phyloP scores from a whole-genome alignment of 2,113 vertebrate genomes.

The Petrocephalus zakoni region DNA sequence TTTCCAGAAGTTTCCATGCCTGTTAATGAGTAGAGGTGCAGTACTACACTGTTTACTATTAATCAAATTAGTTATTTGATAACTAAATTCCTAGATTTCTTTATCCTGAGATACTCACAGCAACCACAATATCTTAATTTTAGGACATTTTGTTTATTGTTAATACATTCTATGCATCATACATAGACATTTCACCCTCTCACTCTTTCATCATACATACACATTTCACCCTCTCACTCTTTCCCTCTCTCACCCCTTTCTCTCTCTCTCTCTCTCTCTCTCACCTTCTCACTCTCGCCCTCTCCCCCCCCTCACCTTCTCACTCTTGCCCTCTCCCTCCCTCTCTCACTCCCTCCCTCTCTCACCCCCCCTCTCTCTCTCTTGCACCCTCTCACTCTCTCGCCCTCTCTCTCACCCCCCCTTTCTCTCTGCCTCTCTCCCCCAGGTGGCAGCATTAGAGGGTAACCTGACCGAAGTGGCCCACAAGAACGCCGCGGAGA shows the following conservation, averaged over 20 bases:
- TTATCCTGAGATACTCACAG: neutral
- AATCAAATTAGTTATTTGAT: conserved; percentile 2
- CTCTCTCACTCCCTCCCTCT: neutral
- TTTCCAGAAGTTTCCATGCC: neutral
- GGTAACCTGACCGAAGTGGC: conserved; percentile 58
- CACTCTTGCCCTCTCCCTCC: too few relatives aligned
- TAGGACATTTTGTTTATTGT: neutral
- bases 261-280: neutral
- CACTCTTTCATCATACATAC: neutral
- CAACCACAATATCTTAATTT: neutral
- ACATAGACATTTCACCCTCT: neutral
- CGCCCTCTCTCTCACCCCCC: neutral
- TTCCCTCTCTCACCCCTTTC: neutral
- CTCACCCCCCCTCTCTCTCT: neutral
- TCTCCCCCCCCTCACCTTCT: neutral
- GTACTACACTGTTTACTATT: too few relatives aligned
- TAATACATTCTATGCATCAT: neutral
- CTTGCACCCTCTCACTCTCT: neutral
- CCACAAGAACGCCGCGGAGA: conserved; percentile 58
- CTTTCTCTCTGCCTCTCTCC: neutral
- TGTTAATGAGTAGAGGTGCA: neutral
- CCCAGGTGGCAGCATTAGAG: conserved; percentile 57
- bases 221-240: neutral
- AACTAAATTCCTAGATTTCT: neutral
- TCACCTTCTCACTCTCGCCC: neutral